Evolutionary conservation across 2,113 vertebrate species (phyloP), one percentile per base, ranked within the genome.

Genomic region (Echinops telfairi): DNA sequence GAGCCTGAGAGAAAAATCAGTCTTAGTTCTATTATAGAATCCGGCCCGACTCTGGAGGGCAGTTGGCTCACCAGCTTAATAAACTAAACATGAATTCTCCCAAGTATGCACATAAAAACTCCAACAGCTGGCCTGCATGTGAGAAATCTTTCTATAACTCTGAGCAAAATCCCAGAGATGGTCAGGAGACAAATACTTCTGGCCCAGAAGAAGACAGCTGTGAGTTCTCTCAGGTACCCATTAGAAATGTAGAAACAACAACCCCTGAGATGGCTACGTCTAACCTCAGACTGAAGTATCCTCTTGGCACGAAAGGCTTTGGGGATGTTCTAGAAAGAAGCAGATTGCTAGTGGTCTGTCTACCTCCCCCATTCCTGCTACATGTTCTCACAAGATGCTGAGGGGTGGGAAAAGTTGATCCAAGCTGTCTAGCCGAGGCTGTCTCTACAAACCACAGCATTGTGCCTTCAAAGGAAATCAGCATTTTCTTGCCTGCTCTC

Each of bases 41-140:
- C 58, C 88, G 62, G 53, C 71, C 85, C 70, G 93, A 91, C 62
- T 83, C 78, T 87, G 83, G 79, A 64, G 88, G 89, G 73, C 23
- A 31, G 88, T 53, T 90, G 93, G 83, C 80, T 71, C 25, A 76
- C 91, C 93, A 83, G 80, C 33, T 77, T 92, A 76, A 93, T 29
- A 83, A 92, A 60, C 86, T 27, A 91, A 94, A 83, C 20, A 12
- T 20, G 90, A 90, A 75, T 94, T 86, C 82, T 90, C 60, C 40
- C 91, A 86, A 97, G 94, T 93, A 90, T 57, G 86, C 94, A 92
- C 79, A 91, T 95, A 95, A 93, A 96, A 98, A 96, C 40, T 93
- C 88, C 92, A 97, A 94, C 98, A 98, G 98, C 98, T 98, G 97
- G 92, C 89, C 87, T 62, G n/a, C 97, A 97, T 97, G 96, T 97